Conservation (phyloP, 2,888 invertebrate species). For the Agrochola litura region DNA sequence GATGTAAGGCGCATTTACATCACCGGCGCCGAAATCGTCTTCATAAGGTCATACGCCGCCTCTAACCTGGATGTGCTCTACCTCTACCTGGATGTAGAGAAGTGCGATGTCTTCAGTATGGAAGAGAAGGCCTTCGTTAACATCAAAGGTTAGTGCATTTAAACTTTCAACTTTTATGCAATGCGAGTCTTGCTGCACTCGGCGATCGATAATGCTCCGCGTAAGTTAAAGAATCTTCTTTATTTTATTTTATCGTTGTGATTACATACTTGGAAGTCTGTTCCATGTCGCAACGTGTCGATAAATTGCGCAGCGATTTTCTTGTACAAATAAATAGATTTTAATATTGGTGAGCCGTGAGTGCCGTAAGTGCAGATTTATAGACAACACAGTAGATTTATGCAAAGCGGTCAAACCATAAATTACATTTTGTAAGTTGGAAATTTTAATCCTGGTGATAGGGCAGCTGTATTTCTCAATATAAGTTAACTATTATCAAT, state of each 20-base stretch:
- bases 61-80: constrained; percentile 91
- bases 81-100: constrained; percentile 91
- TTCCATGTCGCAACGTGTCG: constrained; percentile 14
- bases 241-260: constrained; percentile 9
- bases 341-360: constrained; percentile 24
- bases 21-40: constrained; percentile 87
- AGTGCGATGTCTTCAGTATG: constrained; percentile 91
- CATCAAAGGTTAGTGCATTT: constrained; percentile 84
- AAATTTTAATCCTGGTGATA: constrained; percentile 12
- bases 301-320: constrained; percentile 52
- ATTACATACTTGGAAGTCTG: constrained; percentile 15
- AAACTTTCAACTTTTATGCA: constrained; percentile 32
- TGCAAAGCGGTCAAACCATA: constrained; percentile 18
- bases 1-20: constrained; percentile 90
- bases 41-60: constrained; percentile 91
- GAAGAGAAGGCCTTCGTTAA: constrained; percentile 92
- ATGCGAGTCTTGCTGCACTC: constrained; percentile 35
- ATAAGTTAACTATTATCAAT: background rate
- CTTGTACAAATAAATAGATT: constrained; percentile 13
- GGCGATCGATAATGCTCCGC: constrained; percentile 49
- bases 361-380: constrained; percentile 26
- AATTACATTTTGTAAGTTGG: constrained; percentile 19
- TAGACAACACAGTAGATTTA: constrained; percentile 24
- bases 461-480: constrained; percentile 1
- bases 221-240: constrained; percentile 11